A percentile compares a stretch with the other conserved stretches of the same genome.
phyloP scores from a whole-genome alignment of 2,888 invertebrate species.

The Dicycla oo region DNA sequence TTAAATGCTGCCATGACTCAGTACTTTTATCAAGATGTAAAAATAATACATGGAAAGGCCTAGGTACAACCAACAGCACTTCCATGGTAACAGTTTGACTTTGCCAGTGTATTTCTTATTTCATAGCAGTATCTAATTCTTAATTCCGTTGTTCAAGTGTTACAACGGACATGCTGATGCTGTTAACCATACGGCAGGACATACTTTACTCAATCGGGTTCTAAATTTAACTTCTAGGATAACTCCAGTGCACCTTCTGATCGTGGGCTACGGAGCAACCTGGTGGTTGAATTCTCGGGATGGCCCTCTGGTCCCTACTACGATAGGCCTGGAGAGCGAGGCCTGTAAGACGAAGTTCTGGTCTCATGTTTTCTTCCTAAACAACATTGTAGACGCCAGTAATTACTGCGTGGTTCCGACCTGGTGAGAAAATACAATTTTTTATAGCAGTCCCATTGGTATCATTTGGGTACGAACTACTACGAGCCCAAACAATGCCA shows the following conservation, averaged over 20 bases:
- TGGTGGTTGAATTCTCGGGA: slow-evolving; percentile 58
- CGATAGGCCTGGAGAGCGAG: slow-evolving; percentile 52
- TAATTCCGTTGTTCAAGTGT: background rate
- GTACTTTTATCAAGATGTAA: background rate
- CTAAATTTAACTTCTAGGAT: slow-evolving; percentile 48
- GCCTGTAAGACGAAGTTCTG: slow-evolving; percentile 64
- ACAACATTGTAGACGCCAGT: slow-evolving; percentile 59
- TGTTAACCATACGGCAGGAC: background rate
- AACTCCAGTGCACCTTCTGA: slow-evolving; percentile 58
- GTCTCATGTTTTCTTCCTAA: slow-evolving; percentile 59
- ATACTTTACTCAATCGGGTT: background rate
- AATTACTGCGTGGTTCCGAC: slow-evolving; percentile 58
- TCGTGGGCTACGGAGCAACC: slow-evolving; percentile 59
- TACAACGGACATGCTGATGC: background rate
- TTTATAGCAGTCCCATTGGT: background rate
- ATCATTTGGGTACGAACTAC: too few relatives aligned
- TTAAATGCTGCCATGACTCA: background rate
- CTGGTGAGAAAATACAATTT: slow-evolving; percentile 55
- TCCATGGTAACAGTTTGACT: background rate
- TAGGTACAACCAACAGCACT: background rate
- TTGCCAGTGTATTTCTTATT: background rate
- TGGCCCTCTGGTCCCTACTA: slow-evolving; percentile 55
- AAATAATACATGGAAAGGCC: background rate
- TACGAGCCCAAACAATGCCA: too few relatives aligned
- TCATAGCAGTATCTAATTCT: background rate